phyloP scores from a whole-genome alignment of 2,797 vertebrate genomes.

The Trichosurus vulpecula region DNA sequence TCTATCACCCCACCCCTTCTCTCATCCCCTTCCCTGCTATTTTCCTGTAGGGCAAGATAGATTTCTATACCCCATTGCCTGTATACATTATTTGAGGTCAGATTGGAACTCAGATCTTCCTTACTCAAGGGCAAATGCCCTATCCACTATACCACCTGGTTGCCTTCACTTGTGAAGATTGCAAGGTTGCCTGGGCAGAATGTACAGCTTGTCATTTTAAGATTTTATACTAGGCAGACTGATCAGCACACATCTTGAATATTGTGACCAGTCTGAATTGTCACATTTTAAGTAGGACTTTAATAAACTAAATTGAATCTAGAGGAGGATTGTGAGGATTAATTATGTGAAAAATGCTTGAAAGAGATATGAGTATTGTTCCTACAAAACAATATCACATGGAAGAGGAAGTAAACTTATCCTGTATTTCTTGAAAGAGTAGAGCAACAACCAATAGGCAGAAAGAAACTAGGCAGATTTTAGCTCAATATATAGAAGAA shows the following conservation, averaged over 20 bases:
- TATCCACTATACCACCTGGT: neutral
- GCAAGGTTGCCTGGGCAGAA: neutral
- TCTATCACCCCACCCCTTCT: no score
- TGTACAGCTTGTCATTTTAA: neutral
- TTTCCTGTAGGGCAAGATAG: no score
- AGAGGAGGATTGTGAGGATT: neutral
- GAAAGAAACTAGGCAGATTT: neutral
- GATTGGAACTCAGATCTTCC: neutral
- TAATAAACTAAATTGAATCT: neutral
- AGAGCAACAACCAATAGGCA: neutral
- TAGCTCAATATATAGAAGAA: neutral
- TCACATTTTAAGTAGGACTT: neutral
- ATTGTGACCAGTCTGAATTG: neutral
- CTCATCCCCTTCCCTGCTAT: no score
- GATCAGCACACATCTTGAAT: neutral
- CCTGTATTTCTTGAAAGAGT: neutral
- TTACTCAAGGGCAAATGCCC: neutral
- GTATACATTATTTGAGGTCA: no score
- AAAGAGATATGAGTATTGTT: neutral
- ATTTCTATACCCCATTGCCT: no score
- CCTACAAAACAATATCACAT: neutral
- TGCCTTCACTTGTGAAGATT: neutral
- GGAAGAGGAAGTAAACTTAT: neutral
- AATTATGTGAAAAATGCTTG: neutral
- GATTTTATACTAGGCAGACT: neutral